Conservation (phyloP, 2,888 invertebrate species). For the Leucophenga montana region DNA sequence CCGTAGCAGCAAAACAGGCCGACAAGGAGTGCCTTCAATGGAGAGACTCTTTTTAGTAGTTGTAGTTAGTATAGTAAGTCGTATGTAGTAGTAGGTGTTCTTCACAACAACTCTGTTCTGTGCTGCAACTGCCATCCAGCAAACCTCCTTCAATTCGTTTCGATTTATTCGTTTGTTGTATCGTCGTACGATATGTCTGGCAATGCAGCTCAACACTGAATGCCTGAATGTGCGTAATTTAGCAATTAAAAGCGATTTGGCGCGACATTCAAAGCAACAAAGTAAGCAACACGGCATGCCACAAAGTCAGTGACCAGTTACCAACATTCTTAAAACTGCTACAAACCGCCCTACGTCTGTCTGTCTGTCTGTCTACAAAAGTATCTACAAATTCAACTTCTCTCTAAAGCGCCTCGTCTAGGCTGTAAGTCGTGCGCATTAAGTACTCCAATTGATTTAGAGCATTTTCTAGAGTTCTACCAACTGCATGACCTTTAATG, state of each 20-base stretch:
- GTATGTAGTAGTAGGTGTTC: neutral
- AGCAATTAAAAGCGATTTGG: slow-evolving; percentile 65
- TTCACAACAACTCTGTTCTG: neutral
- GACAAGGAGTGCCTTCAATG: neutral
- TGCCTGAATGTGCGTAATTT: slow-evolving; percentile 60
- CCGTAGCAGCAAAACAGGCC: no score
- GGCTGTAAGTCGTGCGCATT: slow-evolving; percentile 4
- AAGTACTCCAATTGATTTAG: slow-evolving; percentile 19
- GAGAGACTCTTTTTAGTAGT: neutral
- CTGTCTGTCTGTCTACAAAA: neutral
- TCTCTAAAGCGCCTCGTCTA: neutral
- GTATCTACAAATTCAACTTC: neutral
- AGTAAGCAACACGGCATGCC: slow-evolving; percentile 1
- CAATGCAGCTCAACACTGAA: slow-evolving; percentile 40
- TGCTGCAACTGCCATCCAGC: neutral
- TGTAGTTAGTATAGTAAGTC: neutral
- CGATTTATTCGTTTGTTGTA: no score
- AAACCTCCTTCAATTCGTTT: no score
- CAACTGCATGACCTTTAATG: slow-evolving; percentile 16
- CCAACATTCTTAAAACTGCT: neutral
- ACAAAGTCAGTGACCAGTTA: slow-evolving; percentile 28
- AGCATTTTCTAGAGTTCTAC: neutral
- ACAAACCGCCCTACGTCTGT: neutral
- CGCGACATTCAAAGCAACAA: slow-evolving; percentile 7
- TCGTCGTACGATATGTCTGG: slow-evolving; percentile 2